These are phyloP conservation scores for Crypturellus tataupa DNA, from an alignment of 2,797 vertebrate genomes.

Conservation along the genomic window DNA sequence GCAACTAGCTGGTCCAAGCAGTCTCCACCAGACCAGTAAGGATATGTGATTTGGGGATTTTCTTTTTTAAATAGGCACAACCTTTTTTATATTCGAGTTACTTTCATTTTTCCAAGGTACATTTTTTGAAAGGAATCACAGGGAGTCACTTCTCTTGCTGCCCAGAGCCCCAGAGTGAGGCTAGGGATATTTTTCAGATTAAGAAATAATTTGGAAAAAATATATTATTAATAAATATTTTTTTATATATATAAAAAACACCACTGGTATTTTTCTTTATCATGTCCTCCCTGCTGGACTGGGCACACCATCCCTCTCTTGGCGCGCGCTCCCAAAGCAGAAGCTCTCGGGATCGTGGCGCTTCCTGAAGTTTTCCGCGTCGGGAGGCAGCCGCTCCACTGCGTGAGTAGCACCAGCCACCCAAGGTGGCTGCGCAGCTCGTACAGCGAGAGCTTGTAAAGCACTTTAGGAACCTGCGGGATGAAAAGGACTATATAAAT, in stretches of 20 bases:
- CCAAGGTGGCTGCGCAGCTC: constrained; percentile 42
- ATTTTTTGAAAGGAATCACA: not conserved
- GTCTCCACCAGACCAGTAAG: not conserved
- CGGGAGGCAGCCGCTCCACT: not conserved
- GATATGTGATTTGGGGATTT: not conserved
- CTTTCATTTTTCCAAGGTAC: not conserved
- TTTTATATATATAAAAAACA: too few species aligned
- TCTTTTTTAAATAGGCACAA: not conserved
- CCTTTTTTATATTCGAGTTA: not conserved
- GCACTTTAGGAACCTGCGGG: constrained; percentile 55
- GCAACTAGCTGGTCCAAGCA: not conserved
- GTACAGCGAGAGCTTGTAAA: constrained; percentile 59
- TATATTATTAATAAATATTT: too few species aligned
- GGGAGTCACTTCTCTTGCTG: not conserved
- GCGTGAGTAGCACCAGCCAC: constrained; percentile 61
- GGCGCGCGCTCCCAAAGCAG: not conserved
- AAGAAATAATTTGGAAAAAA: not conserved
- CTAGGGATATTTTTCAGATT: not conserved
- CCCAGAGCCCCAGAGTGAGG: not conserved
- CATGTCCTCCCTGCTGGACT: not conserved
- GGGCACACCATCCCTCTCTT: not conserved
- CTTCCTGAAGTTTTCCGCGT: too few species aligned
- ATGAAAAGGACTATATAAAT: constrained; percentile 70
- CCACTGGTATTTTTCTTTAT: not conserved
- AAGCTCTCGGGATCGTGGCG: too few species aligned